Conservation (phyloP, 1,140 invertebrate genomes). For the Drosophila lowei region DNA sequence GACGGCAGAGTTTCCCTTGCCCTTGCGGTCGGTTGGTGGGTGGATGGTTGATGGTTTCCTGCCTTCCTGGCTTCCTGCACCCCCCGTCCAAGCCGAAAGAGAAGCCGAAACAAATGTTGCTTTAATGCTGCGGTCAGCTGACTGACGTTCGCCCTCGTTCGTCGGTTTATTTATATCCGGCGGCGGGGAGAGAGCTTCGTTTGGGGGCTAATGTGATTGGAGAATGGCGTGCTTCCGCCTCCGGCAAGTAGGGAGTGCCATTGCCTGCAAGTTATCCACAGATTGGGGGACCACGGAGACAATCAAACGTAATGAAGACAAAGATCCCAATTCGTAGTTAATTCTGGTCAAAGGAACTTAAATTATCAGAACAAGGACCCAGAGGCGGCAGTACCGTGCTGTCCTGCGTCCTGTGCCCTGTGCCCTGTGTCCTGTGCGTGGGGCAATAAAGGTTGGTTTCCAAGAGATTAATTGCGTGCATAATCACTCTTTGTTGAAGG, state of each 20-base stretch:
- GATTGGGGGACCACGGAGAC: constrained; percentile 44
- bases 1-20: constrained; percentile 23
- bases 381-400: constrained; percentile 20
- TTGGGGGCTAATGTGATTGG: constrained; percentile 74
- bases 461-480: constrained; percentile 72
- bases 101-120: constrained; percentile 75
- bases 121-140: constrained; percentile 71
- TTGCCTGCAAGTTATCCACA: constrained; percentile 34
- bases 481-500: constrained; percentile 51
- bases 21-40: constrained; percentile 16
- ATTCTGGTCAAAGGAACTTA: constrained; percentile 19
- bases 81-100: constrained; percentile 17
- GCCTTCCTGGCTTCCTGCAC: constrained; percentile 1
- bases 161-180: constrained; percentile 60
- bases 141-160: constrained; percentile 28
- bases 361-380: constrained; percentile 12
- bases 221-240: constrained; percentile 65
- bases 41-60: too few relatives aligned
- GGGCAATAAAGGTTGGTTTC: constrained; percentile 60
- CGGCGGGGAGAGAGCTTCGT: not conserved
- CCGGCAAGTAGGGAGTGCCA: constrained; percentile 8
- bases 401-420: too few relatives aligned
- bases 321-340: constrained; percentile 52
- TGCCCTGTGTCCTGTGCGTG: not conserved
- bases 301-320: constrained; percentile 53